Base-by-base conservation (phyloP, 2,888 invertebrate genomes). In the Zonitis immaculata region DNA sequence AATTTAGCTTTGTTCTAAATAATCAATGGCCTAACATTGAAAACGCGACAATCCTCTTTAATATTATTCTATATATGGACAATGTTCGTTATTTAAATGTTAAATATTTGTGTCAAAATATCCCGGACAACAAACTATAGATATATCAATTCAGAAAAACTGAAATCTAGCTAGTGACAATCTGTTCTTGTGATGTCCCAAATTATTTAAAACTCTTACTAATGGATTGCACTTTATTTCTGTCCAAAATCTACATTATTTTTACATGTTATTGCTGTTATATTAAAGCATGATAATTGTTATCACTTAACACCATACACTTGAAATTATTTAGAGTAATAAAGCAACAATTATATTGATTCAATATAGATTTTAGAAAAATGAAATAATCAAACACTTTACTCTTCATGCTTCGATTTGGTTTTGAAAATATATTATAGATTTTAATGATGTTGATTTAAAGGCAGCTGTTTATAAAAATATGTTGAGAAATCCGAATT, bases 1-100 rank as follows among this genome's bases (percentile, higher is more conserved):
- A 20, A 20, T 64, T 67, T 68, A 71, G 69, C 66, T 70, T 39
- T 67, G 67, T 71, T 71, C 66, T 71, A 70, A 71, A 70, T 64
- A 69, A 69, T 73, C 70, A 70, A 75, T 73, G 75, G 75, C 75
- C 75, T 75, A 75, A 75, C 73, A 72, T 72, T 73, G 73, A 73
- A 69, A 74, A 69, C 69, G 72, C 71, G 75, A 75, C 75, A 75
- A 75, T 75, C 75, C 70, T 70, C 67, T 67, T 66, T 67, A 62
- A 64, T 65, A 61, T 59, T 64, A 60, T 54, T 56, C 59, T 58
- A 60, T 63, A n/a, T n/a, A n/a, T n/a, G 59, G 62, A 64, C 61
- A 56, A 60, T 62, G 59, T 52, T 58, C 60, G 61, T 65, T 61
- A 62, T 57, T 39, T 65, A 59, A 61, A 63, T 62, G 62, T 63